phyloP scores from a whole-genome alignment of 2,888 invertebrate species.

The Sisyra nigra region DNA sequence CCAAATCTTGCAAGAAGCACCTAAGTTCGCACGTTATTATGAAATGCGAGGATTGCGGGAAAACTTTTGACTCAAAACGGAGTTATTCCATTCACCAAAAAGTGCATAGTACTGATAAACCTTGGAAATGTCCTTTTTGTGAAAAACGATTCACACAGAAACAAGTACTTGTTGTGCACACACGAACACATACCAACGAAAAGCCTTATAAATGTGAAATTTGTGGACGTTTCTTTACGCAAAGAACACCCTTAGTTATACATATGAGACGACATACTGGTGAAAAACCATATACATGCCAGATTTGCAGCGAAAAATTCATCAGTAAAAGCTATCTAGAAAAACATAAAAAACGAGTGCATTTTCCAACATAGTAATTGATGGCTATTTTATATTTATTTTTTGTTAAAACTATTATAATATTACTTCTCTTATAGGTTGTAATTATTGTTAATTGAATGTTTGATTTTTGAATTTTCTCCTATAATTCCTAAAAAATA shows the following conservation, averaged over 20 bases:
- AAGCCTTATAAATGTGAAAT: slow-evolving; percentile 39
- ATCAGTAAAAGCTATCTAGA: slow-evolving; percentile 2
- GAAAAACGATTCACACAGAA: slow-evolving; percentile 44
- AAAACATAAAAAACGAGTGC: slow-evolving; percentile 1
- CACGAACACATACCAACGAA: slow-evolving; percentile 41
- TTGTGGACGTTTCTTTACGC: slow-evolving; percentile 36
- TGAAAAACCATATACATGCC: slow-evolving; percentile 34
- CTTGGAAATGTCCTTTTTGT: slow-evolving; percentile 41
- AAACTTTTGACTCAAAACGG: slow-evolving; percentile 41
- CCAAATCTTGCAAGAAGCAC: neutral
- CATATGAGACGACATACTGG: slow-evolving; percentile 32
- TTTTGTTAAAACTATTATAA: too few relatives aligned
- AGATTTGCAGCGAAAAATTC: slow-evolving; percentile 31
- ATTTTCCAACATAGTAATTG: too few relatives aligned
- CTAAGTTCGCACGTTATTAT: neutral
- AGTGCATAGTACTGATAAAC: slow-evolving; percentile 43
- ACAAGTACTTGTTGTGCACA: slow-evolving; percentile 41
- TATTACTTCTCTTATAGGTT: too few relatives aligned
- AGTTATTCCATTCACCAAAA: slow-evolving; percentile 42
- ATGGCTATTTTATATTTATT: too few relatives aligned
- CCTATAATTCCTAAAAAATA: too few relatives aligned
- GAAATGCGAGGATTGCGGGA: slow-evolving; percentile 23
- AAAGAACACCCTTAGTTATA: slow-evolving; percentile 30
- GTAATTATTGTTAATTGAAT: too few relatives aligned
- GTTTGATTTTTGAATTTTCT: too few relatives aligned